Percentiles rank a stretch among this genome's conserved stretches.
phyloP scores from a whole-genome alignment of 1,140 invertebrate genomes.

The Asobara japonica region DNA sequence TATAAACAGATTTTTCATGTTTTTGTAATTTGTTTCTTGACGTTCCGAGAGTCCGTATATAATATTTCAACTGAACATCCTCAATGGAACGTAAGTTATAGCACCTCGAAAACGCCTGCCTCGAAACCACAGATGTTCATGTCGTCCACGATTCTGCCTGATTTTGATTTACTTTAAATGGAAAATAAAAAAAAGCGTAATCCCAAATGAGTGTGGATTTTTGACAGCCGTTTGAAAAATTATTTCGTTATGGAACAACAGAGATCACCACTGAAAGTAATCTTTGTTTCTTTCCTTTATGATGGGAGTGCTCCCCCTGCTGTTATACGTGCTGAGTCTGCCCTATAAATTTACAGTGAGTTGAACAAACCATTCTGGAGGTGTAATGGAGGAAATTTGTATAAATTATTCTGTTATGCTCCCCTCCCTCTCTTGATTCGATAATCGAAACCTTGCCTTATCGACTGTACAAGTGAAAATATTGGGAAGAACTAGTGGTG shows the following conservation, averaged over 20 bases:
- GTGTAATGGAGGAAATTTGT: neutral
- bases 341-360: neutral
- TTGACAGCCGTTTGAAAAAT: neutral
- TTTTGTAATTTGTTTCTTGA: neutral
- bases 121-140: neutral
- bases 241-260: neutral
- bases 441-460: no score
- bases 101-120: neutral
- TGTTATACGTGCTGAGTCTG: neutral
- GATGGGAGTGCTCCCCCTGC: neutral
- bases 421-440: no score
- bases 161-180: neutral
- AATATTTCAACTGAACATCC: neutral
- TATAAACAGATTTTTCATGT: neutral
- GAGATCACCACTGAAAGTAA: neutral
- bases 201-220: neutral
- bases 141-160: neutral
- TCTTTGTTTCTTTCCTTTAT: neutral
- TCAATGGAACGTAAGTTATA: neutral
- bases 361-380: neutral
- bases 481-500: no score
- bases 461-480: no score
- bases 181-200: neutral
- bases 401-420: no score
- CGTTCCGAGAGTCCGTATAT: neutral